Evolutionary conservation across 2,113 vertebrate genomes (phyloP).

Genomic region (Petroica traversi): DNA sequence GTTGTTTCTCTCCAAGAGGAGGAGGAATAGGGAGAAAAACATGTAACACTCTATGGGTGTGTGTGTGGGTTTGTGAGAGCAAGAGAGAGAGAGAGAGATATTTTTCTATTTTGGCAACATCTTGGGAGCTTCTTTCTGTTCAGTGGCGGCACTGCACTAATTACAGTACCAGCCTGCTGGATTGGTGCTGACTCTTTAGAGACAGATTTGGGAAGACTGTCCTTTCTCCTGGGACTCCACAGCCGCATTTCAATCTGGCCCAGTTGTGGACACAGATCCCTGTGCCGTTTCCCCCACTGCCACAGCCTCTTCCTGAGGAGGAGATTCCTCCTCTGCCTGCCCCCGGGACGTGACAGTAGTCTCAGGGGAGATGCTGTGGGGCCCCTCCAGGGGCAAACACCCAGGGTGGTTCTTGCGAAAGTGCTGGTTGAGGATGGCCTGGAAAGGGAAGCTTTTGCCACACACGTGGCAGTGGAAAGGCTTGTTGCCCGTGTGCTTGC

Average conservation of each 20-base stretch:
- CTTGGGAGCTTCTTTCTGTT: conserved; percentile 57
- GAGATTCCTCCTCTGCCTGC: conserved; percentile 86
- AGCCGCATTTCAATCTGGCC: conserved; percentile 82
- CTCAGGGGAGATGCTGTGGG: conserved; percentile 94
- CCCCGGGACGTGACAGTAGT: conserved; percentile 91
- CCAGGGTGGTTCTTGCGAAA: conserved; percentile 98
- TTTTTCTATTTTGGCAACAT: conserved; percentile 76
- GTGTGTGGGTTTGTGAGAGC: neutral
- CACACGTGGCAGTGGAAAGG: conserved; percentile 98
- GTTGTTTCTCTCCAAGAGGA: conserved; percentile 64
- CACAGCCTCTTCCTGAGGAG: conserved; percentile 85
- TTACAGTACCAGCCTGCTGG: conserved; percentile 64
- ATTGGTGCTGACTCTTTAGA: conserved; percentile 49
- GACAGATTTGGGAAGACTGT: conserved; percentile 54
- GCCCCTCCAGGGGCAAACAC: conserved; percentile 88
- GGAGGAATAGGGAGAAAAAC: conserved; percentile 65
- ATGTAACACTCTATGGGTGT: neutral
- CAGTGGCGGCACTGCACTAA: conserved; percentile 69
- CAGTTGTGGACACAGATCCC: conserved; percentile 93
- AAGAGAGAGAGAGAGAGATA: neutral
- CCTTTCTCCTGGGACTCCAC: conserved; percentile 25
- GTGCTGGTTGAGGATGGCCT: conserved; percentile 99
- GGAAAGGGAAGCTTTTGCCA: conserved; percentile 98
- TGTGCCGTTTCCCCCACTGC: conserved; percentile 83
- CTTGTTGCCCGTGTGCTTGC: conserved; percentile 99